A percentile compares a stretch with the other conserved stretches of the same genome.
Evolutionary conservation across 1,140 invertebrate genomes (phyloP).

Genomic region (Heterodera schachtii): DNA sequence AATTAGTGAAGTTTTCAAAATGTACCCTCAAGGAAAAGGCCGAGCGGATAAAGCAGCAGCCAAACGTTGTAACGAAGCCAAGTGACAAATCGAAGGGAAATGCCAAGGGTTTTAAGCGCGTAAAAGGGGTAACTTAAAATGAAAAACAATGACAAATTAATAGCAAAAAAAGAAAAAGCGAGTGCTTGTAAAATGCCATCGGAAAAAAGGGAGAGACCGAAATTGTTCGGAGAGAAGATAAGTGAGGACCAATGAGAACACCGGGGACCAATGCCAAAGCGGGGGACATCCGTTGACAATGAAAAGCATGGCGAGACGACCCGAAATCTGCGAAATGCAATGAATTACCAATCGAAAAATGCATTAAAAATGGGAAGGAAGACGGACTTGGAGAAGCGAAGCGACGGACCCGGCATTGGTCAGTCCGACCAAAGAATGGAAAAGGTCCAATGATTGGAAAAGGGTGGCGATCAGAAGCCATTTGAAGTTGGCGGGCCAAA

Average conservation of each 20-base stretch:
- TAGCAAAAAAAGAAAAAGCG: too few species aligned
- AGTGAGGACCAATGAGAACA: slow-evolving; percentile 18
- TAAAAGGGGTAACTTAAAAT: slow-evolving; percentile 28
- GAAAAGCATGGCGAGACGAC: slow-evolving; percentile 28
- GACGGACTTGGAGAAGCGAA: slow-evolving; percentile 22
- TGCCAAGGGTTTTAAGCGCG: slow-evolving; percentile 24
- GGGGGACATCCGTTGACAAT: slow-evolving; percentile 27
- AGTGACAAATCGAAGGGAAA: slow-evolving; percentile 6
- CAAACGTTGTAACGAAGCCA: slow-evolving; percentile 34
- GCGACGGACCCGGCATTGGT: slow-evolving; percentile 33
- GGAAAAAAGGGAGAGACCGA: neutral
- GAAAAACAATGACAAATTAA: neutral
- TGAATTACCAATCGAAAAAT: neutral
- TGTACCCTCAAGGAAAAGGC: slow-evolving; percentile 30
- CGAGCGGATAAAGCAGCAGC: slow-evolving; percentile 36
- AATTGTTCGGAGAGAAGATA: slow-evolving; percentile 36
- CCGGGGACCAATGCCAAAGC: slow-evolving; percentile 6
- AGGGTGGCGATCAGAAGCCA: neutral
- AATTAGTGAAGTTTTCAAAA: neutral
- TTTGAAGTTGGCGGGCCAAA: neutral
- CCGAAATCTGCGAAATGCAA: slow-evolving; percentile 11
- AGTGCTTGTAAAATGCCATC: too few species aligned
- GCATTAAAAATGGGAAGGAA: too few species aligned
- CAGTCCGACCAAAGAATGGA: slow-evolving; percentile 26
- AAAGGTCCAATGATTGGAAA: slow-evolving; percentile 28